Conservation (phyloP, 1,140 invertebrate species). For the Neocloeon triangulifer region DNA sequence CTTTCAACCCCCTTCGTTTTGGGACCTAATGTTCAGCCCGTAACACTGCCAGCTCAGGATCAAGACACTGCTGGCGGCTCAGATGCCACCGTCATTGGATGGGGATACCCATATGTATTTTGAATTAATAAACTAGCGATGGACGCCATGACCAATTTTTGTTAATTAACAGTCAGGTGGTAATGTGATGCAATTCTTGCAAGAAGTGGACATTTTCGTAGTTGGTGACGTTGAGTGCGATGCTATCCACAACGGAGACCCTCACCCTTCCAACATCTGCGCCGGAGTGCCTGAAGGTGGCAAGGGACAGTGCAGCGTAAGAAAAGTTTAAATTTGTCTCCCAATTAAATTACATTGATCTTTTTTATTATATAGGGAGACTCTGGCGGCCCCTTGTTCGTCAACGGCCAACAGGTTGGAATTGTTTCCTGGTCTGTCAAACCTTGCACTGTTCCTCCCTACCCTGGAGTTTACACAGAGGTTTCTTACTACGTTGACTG, state of each 20-base stretch:
- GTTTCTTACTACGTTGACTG: conserved; percentile 13
- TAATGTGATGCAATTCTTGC: conserved; percentile 2
- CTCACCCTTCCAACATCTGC: conserved; percentile 15
- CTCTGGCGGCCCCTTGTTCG: conserved; percentile 22
- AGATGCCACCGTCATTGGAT: conserved; percentile 4
- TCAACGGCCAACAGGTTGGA: conserved; percentile 15
- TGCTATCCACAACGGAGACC: not conserved
- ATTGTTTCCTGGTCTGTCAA: conserved; percentile 19
- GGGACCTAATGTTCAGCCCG: not conserved
- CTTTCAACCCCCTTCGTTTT: conserved; percentile 10
- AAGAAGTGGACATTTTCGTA: conserved; percentile 4
- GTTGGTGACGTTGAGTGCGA: not conserved
- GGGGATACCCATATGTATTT: conserved; percentile 4
- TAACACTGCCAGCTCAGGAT: not conserved
- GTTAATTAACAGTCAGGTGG: not conserved
- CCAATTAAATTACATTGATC: not conserved
- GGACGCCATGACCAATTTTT: no score
- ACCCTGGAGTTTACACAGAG: conserved; percentile 15
- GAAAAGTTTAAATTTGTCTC: not conserved
- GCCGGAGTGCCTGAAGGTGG: conserved; percentile 7
- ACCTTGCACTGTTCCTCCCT: conserved; percentile 14
- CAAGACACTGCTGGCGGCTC: conserved; percentile 2
- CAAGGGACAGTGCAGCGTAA: conserved; percentile 8
- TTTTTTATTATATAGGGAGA: conserved; percentile 17
- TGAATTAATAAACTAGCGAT: no score